Evolutionary conservation across 2,797 vertebrate genomes (phyloP).

Genomic region (Fratercula arctica): DNA sequence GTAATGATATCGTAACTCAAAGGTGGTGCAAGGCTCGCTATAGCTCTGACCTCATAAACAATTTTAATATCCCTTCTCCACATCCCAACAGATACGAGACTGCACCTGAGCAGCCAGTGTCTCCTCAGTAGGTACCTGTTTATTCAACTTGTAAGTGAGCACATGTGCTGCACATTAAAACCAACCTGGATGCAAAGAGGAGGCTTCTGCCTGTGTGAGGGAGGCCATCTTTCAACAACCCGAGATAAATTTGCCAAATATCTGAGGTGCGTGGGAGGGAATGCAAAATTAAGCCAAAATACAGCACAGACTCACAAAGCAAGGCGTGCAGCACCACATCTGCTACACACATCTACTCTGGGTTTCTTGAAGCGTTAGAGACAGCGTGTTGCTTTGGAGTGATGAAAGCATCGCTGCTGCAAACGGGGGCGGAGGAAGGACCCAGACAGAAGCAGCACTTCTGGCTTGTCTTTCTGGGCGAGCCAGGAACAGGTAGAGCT

Average conservation of each 20-base stretch:
- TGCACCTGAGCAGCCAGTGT: not conserved
- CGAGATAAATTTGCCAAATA: not conserved
- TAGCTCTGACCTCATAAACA: conserved; percentile 48
- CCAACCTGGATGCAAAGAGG: not conserved
- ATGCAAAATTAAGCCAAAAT: not conserved
- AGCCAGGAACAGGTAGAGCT: not conserved
- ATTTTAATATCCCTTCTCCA: conserved; percentile 44
- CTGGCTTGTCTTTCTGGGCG: not conserved
- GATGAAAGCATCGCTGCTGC: not conserved
- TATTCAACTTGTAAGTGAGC: not conserved
- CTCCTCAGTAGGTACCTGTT: not conserved
- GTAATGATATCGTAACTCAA: conserved; percentile 70
- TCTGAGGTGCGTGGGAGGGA: not conserved
- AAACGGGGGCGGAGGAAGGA: rapidly evolving
- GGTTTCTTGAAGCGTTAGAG: not conserved
- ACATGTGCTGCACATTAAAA: not conserved
- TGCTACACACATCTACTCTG: not conserved
- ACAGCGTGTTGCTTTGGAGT: rapidly evolving
- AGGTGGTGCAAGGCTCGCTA: not conserved
- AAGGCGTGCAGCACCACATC: not conserved
- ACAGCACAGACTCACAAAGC: not conserved
- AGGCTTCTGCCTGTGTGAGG: not conserved
- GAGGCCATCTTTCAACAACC: not conserved
- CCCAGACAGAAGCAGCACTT: not conserved
- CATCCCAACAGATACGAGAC: not conserved